These are phyloP conservation scores for Sanderia malayensis DNA, from an alignment of 30 jellyfish, hydroid and myxozoan species.

Conservation along the genomic window DNA sequence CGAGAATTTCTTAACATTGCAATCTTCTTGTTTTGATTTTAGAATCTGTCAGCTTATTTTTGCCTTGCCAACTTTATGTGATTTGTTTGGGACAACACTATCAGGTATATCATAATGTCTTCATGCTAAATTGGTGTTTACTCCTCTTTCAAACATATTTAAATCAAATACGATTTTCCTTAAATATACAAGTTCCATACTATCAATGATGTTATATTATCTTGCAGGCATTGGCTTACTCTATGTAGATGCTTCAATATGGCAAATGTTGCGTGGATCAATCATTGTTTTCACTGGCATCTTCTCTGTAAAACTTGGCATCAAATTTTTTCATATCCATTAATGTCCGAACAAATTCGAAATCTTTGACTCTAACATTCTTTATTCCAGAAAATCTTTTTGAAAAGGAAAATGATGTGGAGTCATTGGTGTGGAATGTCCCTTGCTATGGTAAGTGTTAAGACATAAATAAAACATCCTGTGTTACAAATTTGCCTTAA, in stretches of 20 bases:
- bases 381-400: constrained; percentile 65
- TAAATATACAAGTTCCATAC: too few relatives aligned
- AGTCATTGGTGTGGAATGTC: constrained; percentile 81
- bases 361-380: too few relatives aligned
- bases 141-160: too few relatives aligned
- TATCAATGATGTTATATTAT: background rate
- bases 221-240: constrained; percentile 73
- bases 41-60: constrained; percentile 68
- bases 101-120: constrained; percentile 44
- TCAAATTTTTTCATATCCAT: too few relatives aligned
- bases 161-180: too few relatives aligned
- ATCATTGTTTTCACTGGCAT: constrained; percentile 80
- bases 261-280: constrained; percentile 90
- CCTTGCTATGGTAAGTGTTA: constrained; percentile 60
- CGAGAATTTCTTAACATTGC: background rate
- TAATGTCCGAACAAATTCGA: too few relatives aligned
- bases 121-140: background rate
- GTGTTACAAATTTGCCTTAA: too few relatives aligned
- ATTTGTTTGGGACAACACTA: constrained; percentile 81
- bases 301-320: constrained; percentile 73
- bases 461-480: too few relatives aligned
- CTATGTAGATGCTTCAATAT: constrained; percentile 88
- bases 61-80: constrained; percentile 74
- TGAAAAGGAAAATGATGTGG: constrained; percentile 48
- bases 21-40: background rate